A percentile compares a stretch with the other conserved stretches of the same genome.
phyloP scores from a whole-genome alignment of 2,888 invertebrate genomes.

The Chelonus formosanus region DNA sequence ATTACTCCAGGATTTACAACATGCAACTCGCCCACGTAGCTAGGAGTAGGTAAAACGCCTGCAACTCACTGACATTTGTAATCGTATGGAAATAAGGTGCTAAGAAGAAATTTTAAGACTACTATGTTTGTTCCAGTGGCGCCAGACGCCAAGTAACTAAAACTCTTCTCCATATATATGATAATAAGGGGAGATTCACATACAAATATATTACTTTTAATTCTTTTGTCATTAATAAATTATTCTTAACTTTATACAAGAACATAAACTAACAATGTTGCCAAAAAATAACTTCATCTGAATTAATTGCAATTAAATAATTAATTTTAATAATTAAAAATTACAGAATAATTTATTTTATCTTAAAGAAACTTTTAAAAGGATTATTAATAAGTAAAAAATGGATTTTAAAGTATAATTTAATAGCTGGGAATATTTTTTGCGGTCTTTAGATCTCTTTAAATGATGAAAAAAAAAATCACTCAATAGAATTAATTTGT shows the following conservation, averaged over 20 bases:
- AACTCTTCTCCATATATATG: conserved; percentile 22
- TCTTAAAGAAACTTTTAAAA: too few species aligned
- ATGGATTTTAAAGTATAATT: too few species aligned
- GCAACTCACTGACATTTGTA: conserved; percentile 48
- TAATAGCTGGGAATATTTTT: too few species aligned
- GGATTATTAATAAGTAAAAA: too few species aligned
- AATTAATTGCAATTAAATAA: too few species aligned
- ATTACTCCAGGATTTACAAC: conserved; percentile 45
- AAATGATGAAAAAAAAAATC: too few species aligned
- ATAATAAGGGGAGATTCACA: not conserved
- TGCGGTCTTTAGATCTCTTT: too few species aligned
- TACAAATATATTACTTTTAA: conserved; percentile 4
- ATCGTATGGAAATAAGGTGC: conserved; percentile 57
- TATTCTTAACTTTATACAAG: not conserved
- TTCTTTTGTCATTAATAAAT: not conserved
- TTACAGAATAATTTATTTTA: too few species aligned
- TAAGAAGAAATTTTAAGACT: conserved; percentile 51
- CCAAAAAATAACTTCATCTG: too few species aligned
- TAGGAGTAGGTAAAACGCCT: conserved; percentile 36
- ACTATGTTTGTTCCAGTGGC: conserved; percentile 52
- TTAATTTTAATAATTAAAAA: too few species aligned
- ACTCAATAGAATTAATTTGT: too few species aligned
- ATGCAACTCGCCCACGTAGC: conserved; percentile 42
- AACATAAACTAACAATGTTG: too few species aligned
- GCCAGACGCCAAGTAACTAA: conserved; percentile 41